Conservation (phyloP, 2,113 vertebrate species). For the Lagopus leucura region DNA sequence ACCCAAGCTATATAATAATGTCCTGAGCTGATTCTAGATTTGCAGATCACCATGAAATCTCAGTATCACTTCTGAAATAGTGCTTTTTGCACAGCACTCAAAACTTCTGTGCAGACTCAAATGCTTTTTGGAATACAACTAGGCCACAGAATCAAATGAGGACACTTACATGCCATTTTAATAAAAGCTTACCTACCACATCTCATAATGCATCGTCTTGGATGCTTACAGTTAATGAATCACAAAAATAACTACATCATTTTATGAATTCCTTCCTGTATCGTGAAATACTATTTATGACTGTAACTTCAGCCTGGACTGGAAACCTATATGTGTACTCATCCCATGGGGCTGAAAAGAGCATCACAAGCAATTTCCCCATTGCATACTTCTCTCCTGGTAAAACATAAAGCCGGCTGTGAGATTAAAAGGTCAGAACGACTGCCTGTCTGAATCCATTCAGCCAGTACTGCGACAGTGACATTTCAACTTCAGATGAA, state of each 20-base stretch:
- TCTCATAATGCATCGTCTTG: background rate
- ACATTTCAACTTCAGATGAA: background rate
- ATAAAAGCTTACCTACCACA: background rate
- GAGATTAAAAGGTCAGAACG: conserved; percentile 11
- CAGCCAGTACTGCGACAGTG: background rate
- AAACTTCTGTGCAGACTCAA: background rate
- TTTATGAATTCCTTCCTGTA: background rate
- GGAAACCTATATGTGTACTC: background rate
- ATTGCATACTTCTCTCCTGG: background rate
- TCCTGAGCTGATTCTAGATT: background rate
- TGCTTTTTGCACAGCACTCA: background rate
- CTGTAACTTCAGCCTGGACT: background rate
- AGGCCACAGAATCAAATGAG: background rate
- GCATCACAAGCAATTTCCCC: background rate
- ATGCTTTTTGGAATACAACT: background rate
- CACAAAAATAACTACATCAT: background rate
- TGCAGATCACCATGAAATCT: background rate
- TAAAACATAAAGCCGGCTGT: background rate
- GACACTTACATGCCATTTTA: background rate
- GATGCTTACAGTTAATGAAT: background rate
- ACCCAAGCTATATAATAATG: background rate
- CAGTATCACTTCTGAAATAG: background rate
- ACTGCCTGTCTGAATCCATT: background rate
- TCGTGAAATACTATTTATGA: background rate
- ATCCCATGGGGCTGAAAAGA: background rate